phyloP scores from a whole-genome alignment of 2,888 invertebrate species.

The Metacarcinus magister region DNA sequence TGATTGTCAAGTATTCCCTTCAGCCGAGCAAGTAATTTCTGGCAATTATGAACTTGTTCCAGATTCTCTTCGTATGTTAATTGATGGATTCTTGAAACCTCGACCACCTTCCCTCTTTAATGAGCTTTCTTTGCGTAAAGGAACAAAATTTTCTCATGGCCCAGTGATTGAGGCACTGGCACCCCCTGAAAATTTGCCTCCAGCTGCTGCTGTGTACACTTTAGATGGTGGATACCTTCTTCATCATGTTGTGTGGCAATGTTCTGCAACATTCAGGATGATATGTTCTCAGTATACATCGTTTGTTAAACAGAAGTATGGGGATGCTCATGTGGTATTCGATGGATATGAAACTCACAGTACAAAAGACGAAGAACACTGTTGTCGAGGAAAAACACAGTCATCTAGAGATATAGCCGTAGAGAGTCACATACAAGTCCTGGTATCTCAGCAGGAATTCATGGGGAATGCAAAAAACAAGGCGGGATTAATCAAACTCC shows the following conservation, averaged over 20 bases:
- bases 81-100: conserved; percentile 47
- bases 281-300: conserved; percentile 57
- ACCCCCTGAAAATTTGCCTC: conserved; percentile 57
- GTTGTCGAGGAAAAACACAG: conserved; percentile 64
- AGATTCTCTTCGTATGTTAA: conserved; percentile 54
- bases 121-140: conserved; percentile 39
- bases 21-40: conserved; percentile 64
- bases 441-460: conserved; percentile 66
- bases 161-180: conserved; percentile 54
- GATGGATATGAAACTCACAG: conserved; percentile 60
- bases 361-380: conserved; percentile 61
- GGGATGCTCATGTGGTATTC: conserved; percentile 55
- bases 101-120: conserved; percentile 60
- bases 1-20: conserved; percentile 57
- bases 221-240: conserved; percentile 59
- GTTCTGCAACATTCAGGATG: conserved; percentile 68
- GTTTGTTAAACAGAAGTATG: conserved; percentile 54
- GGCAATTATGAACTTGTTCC: conserved; percentile 56
- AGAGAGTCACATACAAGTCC: too few species aligned
- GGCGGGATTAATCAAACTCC: conserved; percentile 53
- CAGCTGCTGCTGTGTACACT: conserved; percentile 61
- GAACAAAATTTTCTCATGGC: conserved; percentile 44
- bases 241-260: conserved; percentile 59
- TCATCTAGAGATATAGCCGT: conserved; percentile 65
- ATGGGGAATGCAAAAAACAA: conserved; percentile 55